phyloP scores from a whole-genome alignment of 2,888 invertebrate species.

The Acheta domesticus region DNA sequence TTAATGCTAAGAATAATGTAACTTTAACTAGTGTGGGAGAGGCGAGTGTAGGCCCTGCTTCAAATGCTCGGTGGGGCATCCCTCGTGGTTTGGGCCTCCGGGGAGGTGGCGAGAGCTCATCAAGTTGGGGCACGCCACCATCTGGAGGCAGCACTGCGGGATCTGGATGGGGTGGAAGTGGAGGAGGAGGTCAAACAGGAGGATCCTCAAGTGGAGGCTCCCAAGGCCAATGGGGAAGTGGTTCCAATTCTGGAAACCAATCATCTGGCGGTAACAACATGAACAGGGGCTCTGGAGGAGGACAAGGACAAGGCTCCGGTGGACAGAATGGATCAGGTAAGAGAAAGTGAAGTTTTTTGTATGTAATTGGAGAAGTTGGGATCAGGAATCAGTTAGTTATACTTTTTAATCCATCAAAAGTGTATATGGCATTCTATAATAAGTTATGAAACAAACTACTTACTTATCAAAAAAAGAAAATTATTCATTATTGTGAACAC shows the following conservation, averaged over 20 bases:
- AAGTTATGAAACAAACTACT: too few species aligned
- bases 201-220: slow-evolving; percentile 40
- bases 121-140: slow-evolving; percentile 76
- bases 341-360: not conserved
- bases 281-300: slow-evolving; percentile 30
- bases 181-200: slow-evolving; percentile 32
- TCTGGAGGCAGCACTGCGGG: slow-evolving; percentile 53
- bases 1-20: slow-evolving; percentile 34
- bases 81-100: slow-evolving; percentile 62
- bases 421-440: too few species aligned
- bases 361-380: too few species aligned
- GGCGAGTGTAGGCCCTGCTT: slow-evolving; percentile 37
- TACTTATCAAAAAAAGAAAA: too few species aligned
- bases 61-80: slow-evolving; percentile 55
- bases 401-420: too few species aligned
- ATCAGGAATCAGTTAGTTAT: too few species aligned
- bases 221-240: slow-evolving; percentile 45
- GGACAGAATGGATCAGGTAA: slow-evolving; percentile 36
- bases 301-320: slow-evolving; percentile 37
- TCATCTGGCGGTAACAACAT: slow-evolving; percentile 19
- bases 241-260: slow-evolving; percentile 33
- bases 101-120: slow-evolving; percentile 79
- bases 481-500: too few species aligned
- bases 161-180: slow-evolving; percentile 53
- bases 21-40: slow-evolving; percentile 26